A percentile compares a stretch with the other conserved stretches of the same genome.
Evolutionary conservation across 2,888 invertebrate species (phyloP).

Genomic region (Caradrina clavipalpis): DNA sequence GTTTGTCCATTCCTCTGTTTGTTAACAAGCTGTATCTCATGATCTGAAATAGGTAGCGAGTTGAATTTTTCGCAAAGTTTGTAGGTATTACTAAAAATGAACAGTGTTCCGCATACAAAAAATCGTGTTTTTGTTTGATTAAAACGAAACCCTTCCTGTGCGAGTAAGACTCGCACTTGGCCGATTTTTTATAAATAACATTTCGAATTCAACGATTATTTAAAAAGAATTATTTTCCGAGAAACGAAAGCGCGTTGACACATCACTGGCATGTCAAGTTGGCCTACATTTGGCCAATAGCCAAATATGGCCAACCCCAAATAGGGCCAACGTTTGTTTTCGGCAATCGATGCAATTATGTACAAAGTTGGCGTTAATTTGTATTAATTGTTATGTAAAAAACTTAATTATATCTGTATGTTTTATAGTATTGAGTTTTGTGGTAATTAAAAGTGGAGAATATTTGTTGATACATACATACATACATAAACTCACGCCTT

Average conservation of each 20-base stretch:
- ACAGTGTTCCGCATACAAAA: too few species aligned
- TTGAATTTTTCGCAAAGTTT: too few species aligned
- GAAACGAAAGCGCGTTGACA: constrained; percentile 60
- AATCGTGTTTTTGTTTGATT: too few species aligned
- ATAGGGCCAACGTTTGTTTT: constrained; percentile 64
- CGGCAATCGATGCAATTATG: constrained; percentile 61
- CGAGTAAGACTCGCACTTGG: too few species aligned
- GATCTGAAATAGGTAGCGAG: too few species aligned
- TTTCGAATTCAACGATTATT: constrained; percentile 27
- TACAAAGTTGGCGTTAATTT: constrained; percentile 61
- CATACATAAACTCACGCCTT: too few species aligned
- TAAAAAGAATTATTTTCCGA: constrained; percentile 51
- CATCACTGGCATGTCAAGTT: constrained; percentile 57
- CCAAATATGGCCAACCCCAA: constrained; percentile 62
- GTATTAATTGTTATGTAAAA: constrained; percentile 56
- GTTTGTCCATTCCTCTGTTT: too few species aligned
- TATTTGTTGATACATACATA: background rate
- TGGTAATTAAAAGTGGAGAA: constrained; percentile 14
- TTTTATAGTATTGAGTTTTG: constrained; percentile 25
- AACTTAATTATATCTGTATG: constrained; percentile 32
- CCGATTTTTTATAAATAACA: constrained; percentile 17
- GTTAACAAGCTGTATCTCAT: too few species aligned
- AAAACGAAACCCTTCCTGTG: too few species aligned
- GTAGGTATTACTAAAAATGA: too few species aligned
- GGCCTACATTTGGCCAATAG: constrained; percentile 67